Evolutionary conservation across 2,113 vertebrate genomes (phyloP), one percentile per base, ranked within the genome.

Genomic region (Carassius gibelio): DNA sequence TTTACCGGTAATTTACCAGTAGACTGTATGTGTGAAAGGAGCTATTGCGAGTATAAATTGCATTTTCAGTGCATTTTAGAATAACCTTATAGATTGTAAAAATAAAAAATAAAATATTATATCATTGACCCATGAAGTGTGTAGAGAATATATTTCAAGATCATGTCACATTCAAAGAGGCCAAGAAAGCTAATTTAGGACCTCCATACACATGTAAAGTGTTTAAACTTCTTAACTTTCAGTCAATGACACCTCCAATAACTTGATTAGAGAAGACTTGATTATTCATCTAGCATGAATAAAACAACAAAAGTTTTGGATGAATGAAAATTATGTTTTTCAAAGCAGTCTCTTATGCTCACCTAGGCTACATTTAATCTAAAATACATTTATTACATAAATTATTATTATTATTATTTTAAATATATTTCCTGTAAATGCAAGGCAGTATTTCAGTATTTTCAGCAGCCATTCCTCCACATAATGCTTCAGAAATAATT

Each of bases 111-210:
- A 38, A 1, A 8, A 72, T 10, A 5, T 38, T 6, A 38, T 38
- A 8, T 71, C 1, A 42, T 42, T 72, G 69, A 42, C 64, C 1
- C 7, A 48, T 21, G 36, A 42, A n/a, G 19, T 74, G 36, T n/a
- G 21, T 45, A 45, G 0, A 1, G 8, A 74, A 21, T 74, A n/a
- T 45, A 45, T 74, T 45, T 74, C 38, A 72, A 72, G 36, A 72
- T 72, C 36, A 13, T n/a, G 36, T 72, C 69, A n/a, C 69, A 72
- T 72, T 72, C 69, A 45, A 45, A 72, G 38, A 72, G 36, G 69
- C 69, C 30, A 34, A 59, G 17, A 9, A 52, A 7, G 52, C 52
- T 57, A 57, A 77, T 77, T 36, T 21, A 36, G 9, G 8, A 30
- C 23, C 15, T 77, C 8, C 30, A 59, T 55, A 77, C 10, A 42